Percentiles rank a stretch among this genome's conserved stretches.
Conservation (phyloP, 1,140 invertebrate genomes). For the Lordiphosa stackelbergi region DNA sequence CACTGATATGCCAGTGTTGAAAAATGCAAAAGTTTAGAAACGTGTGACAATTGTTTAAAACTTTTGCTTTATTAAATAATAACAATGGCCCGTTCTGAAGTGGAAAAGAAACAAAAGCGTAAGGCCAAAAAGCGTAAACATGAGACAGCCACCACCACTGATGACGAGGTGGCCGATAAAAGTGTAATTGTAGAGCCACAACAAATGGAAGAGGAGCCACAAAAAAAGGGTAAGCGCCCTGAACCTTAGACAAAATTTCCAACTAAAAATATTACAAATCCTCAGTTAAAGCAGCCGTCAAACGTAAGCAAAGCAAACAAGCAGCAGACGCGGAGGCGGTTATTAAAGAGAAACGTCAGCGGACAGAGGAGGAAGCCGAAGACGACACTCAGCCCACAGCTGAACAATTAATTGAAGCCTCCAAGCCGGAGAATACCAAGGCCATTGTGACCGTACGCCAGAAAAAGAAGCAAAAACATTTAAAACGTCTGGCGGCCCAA, state of each 20-base stretch:
- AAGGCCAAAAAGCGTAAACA: slow-evolving; percentile 67
- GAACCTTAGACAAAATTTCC: too few relatives aligned
- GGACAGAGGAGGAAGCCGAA: slow-evolving; percentile 9
- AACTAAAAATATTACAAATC: neutral
- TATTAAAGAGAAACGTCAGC: slow-evolving; percentile 52
- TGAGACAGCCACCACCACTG: slow-evolving; percentile 13
- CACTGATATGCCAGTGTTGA: too few relatives aligned
- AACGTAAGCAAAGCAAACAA: slow-evolving; percentile 29
- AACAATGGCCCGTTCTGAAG: slow-evolving; percentile 60
- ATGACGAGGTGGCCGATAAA: slow-evolving; percentile 66
- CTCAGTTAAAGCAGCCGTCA: slow-evolving; percentile 19
- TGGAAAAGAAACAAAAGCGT: slow-evolving; percentile 43
- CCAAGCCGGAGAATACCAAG: slow-evolving; percentile 63
- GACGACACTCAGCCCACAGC: slow-evolving; percentile 42
- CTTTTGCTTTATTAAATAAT: neutral
- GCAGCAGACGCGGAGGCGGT: too few relatives aligned
- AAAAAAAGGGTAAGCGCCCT: slow-evolving; percentile 7
- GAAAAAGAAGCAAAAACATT: slow-evolving; percentile 70
- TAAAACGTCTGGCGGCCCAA: slow-evolving; percentile 53
- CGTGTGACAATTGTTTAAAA: too few relatives aligned
- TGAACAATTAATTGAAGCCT: slow-evolving; percentile 52
- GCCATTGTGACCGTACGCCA: slow-evolving; percentile 65
- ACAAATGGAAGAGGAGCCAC: slow-evolving; percentile 10
- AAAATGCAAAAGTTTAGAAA: too few relatives aligned
- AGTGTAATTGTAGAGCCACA: slow-evolving; percentile 55